Percentiles rank a stretch among this genome's conserved stretches.
Evolutionary conservation across 2,113 vertebrate genomes (phyloP).

Genomic region (Planiliza haematocheilus): DNA sequence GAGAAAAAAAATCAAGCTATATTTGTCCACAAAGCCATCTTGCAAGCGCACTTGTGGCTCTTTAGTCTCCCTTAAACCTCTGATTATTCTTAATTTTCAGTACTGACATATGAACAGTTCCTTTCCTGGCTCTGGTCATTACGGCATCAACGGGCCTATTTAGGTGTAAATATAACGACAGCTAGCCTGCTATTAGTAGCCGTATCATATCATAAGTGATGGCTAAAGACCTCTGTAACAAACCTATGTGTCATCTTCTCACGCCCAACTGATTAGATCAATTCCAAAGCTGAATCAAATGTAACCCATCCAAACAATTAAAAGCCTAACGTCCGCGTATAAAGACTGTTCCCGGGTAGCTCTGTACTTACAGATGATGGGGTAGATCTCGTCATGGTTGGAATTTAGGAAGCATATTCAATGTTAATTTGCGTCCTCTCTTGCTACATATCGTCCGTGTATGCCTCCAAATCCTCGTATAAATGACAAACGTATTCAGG

Average conservation of each 20-base stretch:
- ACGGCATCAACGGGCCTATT: constrained; percentile 74
- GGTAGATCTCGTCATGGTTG: constrained; percentile 79
- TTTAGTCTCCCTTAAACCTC: constrained; percentile 43
- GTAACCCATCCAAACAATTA: constrained; percentile 65
- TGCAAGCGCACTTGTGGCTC: constrained; percentile 54
- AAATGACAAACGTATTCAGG: constrained; percentile 57
- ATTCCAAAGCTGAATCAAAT: constrained; percentile 55
- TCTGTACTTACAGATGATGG: constrained; percentile 80
- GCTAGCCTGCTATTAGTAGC: constrained; percentile 74
- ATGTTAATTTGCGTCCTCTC: constrained; percentile 56
- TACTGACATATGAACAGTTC: constrained; percentile 81
- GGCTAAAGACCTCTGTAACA: constrained; percentile 57
- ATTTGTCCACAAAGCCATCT: constrained; percentile 44
- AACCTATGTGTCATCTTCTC: constrained; percentile 66
- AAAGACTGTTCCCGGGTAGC: constrained; percentile 48
- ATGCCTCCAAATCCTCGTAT: constrained; percentile 40
- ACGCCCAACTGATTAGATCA: constrained; percentile 70
- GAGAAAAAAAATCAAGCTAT: constrained; percentile 15
- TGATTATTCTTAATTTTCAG: constrained; percentile 75
- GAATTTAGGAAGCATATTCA: constrained; percentile 79
- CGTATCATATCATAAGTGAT: constrained; percentile 57
- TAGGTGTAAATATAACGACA: constrained; percentile 77
- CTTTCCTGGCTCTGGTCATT: constrained; percentile 68
- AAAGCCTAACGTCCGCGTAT: constrained; percentile 43
- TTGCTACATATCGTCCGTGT: constrained; percentile 59